Base-by-base conservation (phyloP, 2,113 vertebrate species). In the Pionites leucogaster region DNA sequence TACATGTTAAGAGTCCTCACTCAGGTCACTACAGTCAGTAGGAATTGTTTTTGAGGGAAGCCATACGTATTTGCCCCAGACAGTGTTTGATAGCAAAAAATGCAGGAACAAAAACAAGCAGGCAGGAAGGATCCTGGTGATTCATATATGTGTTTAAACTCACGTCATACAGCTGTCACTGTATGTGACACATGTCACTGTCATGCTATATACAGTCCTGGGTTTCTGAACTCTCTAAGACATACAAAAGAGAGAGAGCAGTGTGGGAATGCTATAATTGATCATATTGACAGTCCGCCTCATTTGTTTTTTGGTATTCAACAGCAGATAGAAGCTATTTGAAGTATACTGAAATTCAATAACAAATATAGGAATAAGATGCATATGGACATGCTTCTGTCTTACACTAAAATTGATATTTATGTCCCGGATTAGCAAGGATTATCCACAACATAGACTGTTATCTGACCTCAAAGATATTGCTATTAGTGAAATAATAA, bases 211-310 rank as follows among this genome's bases (percentile, higher is more conserved):
- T 31, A 31, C 23, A 70, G 39, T 44, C 9, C 55, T 47, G 16
- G 4, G 11, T 25, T 16, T 13, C 14, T 24, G 49, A 88, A 52
- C 6, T 68, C 25, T 44, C 42, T 41, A 35, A 80, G 23, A 37
- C 7, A 7, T 22, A 29, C 2, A 29, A 35, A 11, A 1, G 19
- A 9, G 22, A 74, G 6, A 71, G 0, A 39, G 31, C 1, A 50
- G 50, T 7, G 25, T n/a, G 27, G 22, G 15, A 37, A 35, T 41
- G 12, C 15, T 83, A 5, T 35, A n/a, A 44, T 0, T 6, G 49
- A 37, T 42, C 17, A 6, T 17, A 74, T 10, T 5, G 3, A 49
- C 7, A 42, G 22, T 12, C 27, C 5, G 6, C 20, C 14, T 17
- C 10, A 29, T 68, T 60, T 82, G 37, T 6, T 31, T 35, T 15